phyloP scores from a whole-genome alignment of 1,140 invertebrate species.

The Drosophila erecta region DNA sequence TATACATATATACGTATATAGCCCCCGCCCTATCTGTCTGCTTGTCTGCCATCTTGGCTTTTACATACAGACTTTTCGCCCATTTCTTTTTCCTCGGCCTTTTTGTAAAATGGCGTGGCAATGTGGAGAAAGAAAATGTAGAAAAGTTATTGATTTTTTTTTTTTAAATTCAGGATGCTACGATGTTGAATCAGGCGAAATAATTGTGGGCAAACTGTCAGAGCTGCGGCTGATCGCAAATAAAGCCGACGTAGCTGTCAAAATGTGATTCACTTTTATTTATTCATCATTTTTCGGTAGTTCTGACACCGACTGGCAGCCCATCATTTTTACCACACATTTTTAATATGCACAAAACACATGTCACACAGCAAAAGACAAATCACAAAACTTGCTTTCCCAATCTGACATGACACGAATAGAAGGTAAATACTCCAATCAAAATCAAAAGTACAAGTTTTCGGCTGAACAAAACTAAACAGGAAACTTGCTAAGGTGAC shows the following conservation, averaged over 20 bases:
- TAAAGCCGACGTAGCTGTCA: slow-evolving; percentile 53
- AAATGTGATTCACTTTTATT: slow-evolving; percentile 64
- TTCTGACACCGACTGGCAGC: slow-evolving; percentile 51
- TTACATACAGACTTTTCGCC: slow-evolving; percentile 29
- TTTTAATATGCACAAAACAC: slow-evolving; percentile 52
- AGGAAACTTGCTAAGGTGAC: slow-evolving; percentile 24
- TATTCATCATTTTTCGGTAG: slow-evolving; percentile 69
- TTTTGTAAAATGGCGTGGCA: slow-evolving; percentile 71
- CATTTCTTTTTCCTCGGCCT: slow-evolving; percentile 7
- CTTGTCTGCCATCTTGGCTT: slow-evolving; percentile 66
- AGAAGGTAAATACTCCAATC: slow-evolving; percentile 26
- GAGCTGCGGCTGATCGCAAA: slow-evolving; percentile 24
- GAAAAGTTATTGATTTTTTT: slow-evolving; percentile 67
- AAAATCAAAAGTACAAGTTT: slow-evolving; percentile 23
- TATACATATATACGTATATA: slow-evolving; percentile 1
- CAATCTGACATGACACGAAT: slow-evolving; percentile 52
- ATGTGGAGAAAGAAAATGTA: slow-evolving; percentile 40
- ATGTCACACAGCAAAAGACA: slow-evolving; percentile 46
- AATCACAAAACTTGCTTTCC: slow-evolving; percentile 38
- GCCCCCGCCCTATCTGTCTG: slow-evolving; percentile 33
- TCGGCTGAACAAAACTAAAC: slow-evolving; percentile 20
- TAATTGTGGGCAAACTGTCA: slow-evolving; percentile 56
- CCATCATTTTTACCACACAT: slow-evolving; percentile 59
- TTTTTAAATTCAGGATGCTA: slow-evolving; percentile 28
- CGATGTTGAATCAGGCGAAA: slow-evolving; percentile 16